Conservation (phyloP, 2,888 invertebrate species). For the Eupithecia exiguata region DNA sequence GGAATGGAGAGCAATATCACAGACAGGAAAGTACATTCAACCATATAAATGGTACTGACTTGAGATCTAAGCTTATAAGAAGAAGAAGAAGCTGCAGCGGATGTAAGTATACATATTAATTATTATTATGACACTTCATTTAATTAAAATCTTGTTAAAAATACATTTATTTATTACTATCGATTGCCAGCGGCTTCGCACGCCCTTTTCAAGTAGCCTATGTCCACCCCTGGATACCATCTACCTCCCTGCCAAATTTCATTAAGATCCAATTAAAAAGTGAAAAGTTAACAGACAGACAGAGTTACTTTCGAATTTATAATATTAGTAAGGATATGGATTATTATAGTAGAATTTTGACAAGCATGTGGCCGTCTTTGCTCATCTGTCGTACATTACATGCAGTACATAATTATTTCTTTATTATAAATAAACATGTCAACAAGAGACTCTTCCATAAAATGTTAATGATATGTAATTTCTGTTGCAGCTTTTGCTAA, state of each 20-base stretch:
- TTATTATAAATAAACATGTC: too few relatives aligned
- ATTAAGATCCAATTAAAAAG: too few relatives aligned
- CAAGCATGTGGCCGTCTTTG: neutral
- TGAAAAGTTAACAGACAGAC: too few relatives aligned
- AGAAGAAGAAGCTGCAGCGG: slow-evolving; percentile 41
- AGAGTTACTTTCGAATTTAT: too few relatives aligned
- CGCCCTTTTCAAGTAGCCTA: too few relatives aligned
- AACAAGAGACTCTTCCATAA: slow-evolving; percentile 3
- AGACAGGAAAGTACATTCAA: neutral
- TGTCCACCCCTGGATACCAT: too few relatives aligned
- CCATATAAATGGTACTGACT: slow-evolving; percentile 41
- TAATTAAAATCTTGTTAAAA: too few relatives aligned
- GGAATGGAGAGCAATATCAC: slow-evolving; percentile 1
- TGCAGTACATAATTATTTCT: too few relatives aligned
- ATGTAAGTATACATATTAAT: slow-evolving; percentile 25
- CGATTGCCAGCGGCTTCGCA: too few relatives aligned
- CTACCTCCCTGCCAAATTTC: too few relatives aligned
- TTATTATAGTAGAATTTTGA: neutral
- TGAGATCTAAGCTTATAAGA: slow-evolving; percentile 50
- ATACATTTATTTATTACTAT: too few relatives aligned
- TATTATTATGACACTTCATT: neutral
- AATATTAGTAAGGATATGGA: neutral
- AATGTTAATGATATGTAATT: neutral
- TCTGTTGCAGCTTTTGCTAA: neutral
- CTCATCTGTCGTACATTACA: neutral